These are phyloP conservation scores for Penaeus japonicus DNA, from an alignment of 1,140 invertebrate species.

Conservation along the genomic window DNA sequence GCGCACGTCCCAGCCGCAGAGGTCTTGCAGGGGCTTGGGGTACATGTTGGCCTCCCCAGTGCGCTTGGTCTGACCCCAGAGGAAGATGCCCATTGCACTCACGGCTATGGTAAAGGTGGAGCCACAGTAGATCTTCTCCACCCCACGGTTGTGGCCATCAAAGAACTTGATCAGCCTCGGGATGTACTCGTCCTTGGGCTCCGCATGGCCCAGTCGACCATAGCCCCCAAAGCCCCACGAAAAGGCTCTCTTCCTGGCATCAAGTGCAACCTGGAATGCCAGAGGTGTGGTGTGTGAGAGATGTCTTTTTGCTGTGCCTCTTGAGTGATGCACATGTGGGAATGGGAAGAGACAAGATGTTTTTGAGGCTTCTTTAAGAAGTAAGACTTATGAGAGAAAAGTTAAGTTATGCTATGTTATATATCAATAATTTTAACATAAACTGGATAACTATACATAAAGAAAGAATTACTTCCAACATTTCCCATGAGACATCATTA, in stretches of 20 bases:
- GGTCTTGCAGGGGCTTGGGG: conserved; percentile 91
- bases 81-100: conserved; percentile 81
- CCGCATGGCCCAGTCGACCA: conserved; percentile 88
- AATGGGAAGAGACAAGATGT: too few species aligned
- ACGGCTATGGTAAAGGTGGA: conserved; percentile 82
- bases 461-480: not conserved
- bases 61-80: conserved; percentile 91
- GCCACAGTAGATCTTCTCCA: conserved; percentile 81
- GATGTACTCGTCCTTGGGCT: conserved; percentile 89
- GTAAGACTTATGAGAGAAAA: too few species aligned
- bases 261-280: conserved; percentile 76
- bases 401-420: too few species aligned
- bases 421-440: not conserved
- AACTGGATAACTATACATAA: not conserved
- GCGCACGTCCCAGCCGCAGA: conserved; percentile 88
- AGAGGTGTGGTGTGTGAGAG: not conserved
- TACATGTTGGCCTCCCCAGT: conserved; percentile 96
- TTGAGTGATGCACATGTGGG: not conserved
- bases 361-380: too few species aligned
- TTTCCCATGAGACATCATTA: not conserved
- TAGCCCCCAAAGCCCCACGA: conserved; percentile 96
- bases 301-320: not conserved
- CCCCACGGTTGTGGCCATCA: conserved; percentile 82
- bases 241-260: conserved; percentile 84
- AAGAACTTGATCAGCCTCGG: conserved; percentile 90